Evolutionary conservation across 1,140 invertebrate genomes (phyloP).

Genomic region (Solen grandis): DNA sequence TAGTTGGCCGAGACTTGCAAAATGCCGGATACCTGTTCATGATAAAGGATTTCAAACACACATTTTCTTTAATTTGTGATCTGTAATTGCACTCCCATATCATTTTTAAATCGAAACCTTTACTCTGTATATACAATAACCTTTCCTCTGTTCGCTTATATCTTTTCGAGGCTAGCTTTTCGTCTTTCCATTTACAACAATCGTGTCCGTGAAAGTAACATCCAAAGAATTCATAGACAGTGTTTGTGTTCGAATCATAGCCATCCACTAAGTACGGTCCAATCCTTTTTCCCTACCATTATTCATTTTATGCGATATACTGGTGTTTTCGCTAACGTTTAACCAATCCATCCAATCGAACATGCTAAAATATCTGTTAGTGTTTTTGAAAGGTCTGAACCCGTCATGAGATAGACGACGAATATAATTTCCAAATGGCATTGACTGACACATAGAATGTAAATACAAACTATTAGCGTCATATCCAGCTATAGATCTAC

Average conservation of each 20-base stretch:
- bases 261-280: conserved; percentile 9
- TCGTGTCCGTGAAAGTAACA: background rate
- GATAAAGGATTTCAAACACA: too few species aligned
- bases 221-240: too few species aligned
- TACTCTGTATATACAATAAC: background rate
- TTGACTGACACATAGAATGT: too few species aligned
- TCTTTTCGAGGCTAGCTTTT: background rate
- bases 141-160: background rate
- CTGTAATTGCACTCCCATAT: too few species aligned
- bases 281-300: background rate
- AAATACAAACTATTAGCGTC: conserved; percentile 8
- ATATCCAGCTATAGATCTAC: background rate
- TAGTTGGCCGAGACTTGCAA: too few species aligned
- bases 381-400: background rate
- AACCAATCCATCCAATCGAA: conserved; percentile 24
- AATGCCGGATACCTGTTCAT: too few species aligned
- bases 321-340: background rate
- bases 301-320: conserved; percentile 20
- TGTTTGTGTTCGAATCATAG: background rate
- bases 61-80: too few species aligned
- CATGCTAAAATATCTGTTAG: background rate
- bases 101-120: background rate
- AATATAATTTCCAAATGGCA: background rate
- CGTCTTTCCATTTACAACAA: background rate
- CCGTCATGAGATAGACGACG: background rate